phyloP scores from a whole-genome alignment of 2,797 vertebrate genomes.

The Toxotes lorentzi region DNA sequence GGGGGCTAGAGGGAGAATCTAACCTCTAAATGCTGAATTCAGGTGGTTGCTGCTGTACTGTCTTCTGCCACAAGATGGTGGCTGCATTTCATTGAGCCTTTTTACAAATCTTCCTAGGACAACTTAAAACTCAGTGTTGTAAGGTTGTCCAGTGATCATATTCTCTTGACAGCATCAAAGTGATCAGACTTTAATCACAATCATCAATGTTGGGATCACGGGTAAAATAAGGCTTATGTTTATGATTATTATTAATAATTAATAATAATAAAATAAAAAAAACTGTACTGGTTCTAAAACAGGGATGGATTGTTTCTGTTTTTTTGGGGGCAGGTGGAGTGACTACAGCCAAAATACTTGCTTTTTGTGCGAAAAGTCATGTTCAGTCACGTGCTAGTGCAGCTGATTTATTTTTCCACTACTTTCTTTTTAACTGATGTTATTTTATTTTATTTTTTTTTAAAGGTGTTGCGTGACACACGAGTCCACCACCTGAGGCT shows the following conservation, averaged over 20 bases:
- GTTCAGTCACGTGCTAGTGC: too few relatives aligned
- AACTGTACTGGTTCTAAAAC: not conserved
- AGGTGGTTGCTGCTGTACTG: not conserved
- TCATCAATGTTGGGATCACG: not conserved
- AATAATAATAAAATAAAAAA: not conserved
- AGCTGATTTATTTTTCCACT: not conserved
- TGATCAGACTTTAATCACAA: not conserved
- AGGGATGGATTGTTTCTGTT: not conserved
- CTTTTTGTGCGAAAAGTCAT: too few relatives aligned
- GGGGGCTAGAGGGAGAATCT: not conserved
- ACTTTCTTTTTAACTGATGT: not conserved
- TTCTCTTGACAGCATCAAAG: constrained; percentile 1
- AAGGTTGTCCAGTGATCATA: not conserved
- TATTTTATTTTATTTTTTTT: not conserved
- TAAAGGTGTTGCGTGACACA: constrained; percentile 93
- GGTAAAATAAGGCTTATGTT: not conserved
- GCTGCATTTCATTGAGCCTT: not conserved
- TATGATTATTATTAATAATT: too few relatives aligned
- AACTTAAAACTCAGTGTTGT: not conserved
- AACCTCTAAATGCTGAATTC: not conserved
- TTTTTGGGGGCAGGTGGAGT: not conserved
- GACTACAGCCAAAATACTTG: not conserved
- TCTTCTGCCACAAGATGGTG: not conserved
- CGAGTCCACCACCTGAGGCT: constrained; percentile 93
- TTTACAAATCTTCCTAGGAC: too few relatives aligned